Conservation (phyloP, 2,888 invertebrate species). For the Criorhina ranunculi region DNA sequence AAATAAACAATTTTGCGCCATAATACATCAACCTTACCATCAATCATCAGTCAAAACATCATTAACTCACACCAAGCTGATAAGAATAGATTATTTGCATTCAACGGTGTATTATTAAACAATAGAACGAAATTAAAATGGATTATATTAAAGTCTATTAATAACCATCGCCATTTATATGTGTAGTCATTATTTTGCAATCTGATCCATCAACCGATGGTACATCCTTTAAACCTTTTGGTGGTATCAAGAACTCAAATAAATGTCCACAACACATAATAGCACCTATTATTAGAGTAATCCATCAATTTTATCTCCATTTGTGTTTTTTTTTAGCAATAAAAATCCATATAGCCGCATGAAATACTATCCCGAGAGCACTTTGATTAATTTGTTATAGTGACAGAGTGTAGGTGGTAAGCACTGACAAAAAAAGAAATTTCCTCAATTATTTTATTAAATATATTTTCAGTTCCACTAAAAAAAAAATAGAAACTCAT, state of each 20-base stretch:
- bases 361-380: neutral
- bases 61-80: neutral
- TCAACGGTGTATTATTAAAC: neutral
- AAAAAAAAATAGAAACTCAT: neutral
- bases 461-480: neutral
- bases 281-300: conserved; percentile 10
- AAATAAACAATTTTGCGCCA: too few relatives aligned
- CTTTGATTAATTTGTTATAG: neutral
- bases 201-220: conserved; percentile 12
- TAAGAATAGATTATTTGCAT: neutral
- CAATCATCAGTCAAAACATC: neutral
- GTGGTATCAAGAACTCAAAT: conserved; percentile 12
- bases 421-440: conserved; percentile 3
- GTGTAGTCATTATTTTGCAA: neutral
- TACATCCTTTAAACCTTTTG: neutral
- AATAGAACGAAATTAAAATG: conserved; percentile 10
- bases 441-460: neutral
- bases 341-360: neutral
- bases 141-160: conserved; percentile 1
- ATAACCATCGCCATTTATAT: neutral
- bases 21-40: too few relatives aligned
- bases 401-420: neutral
- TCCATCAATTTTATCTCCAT: conserved; percentile 18
- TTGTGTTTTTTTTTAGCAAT: conserved; percentile 8
- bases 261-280: conserved; percentile 8